Base-by-base conservation (phyloP, 2,797 vertebrate genomes). In the Petrocephalus sullivani region DNA sequence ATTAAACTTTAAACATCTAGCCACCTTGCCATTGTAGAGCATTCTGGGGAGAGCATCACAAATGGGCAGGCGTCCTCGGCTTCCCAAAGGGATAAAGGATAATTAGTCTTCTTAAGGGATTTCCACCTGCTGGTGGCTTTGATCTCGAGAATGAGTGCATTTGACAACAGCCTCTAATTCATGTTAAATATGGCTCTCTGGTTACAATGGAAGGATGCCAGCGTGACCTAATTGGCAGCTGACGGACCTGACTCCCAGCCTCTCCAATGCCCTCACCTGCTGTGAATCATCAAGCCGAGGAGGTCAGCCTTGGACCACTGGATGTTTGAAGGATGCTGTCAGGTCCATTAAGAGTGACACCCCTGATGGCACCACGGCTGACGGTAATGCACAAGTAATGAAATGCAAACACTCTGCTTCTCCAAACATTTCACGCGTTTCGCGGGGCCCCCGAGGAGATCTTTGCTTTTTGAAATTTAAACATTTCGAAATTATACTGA, bases 61-160 rank as follows among this genome's bases (percentile, higher is more conserved):
- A 54, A 84, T 84, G 82, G 51, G 23, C 51, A 84, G 14, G 5
- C 21, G 54, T 84, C 16, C 51, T 53, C 51, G 7, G 51, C 51
- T 10, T 56, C 49, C 49, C 49, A 14, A 33, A 21, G 51, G 14
- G 3, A 53, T 49, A 28, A 56, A 84, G 4, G 23, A 14, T 84
- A 84, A 84, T 84, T 84, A 84, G 82, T 7, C 82, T 84, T 56
- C 51, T 56, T 14, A 84, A 56, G 49, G 12, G 82, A 84, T 84
- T 56, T 53, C 23, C 53, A 84, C n/a, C 82, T 84, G 82, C 51
- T 0, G 10, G 49, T 56, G 37, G 10, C 82, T 84, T 53, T 56
- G 21, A 54, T 84, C 53, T 84, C 9, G 49, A 84, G 23, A 84
- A 14, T 23, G 82, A 53, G 49, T 9, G 1, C 49, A 56, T 23